Evolutionary conservation across 1,140 invertebrate genomes (phyloP), one percentile per base, ranked within the genome.

Genomic region (Papilio dardanus): DNA sequence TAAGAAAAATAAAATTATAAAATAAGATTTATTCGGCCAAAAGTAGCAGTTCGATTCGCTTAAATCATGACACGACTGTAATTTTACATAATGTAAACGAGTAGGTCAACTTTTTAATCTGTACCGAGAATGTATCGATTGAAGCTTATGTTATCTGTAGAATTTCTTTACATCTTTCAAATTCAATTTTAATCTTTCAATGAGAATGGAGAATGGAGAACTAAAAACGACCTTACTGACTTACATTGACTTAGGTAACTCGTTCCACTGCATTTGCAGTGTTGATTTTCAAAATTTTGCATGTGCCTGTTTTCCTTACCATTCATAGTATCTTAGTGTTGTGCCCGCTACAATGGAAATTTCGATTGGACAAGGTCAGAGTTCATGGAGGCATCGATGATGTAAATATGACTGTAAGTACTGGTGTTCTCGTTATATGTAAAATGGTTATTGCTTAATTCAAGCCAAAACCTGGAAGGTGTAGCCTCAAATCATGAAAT

Each of bases 401-500:
- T 88, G 81, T 89, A 86, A 89, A 90, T 84, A 88, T 86, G 83
- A 82, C 66, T 74, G 88, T 88, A 85, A 88, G 87, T 89, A 77
- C 33, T 46, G 33, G 24, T 37, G 33, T 19, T 77, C 73, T 28
- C 24, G 16, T 71, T 66, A 46, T 54, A 14, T 21, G 31, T 46
- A 42, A 65, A 71, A 42, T 42, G 30, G 37, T 42, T 37, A 33
- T 37, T 37, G 67, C 67, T 69, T 62, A 28, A 62, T 62, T 62
- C 16, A 10, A 28, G 12, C 12, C 21, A 62, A 46, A 46, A 16
- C 42, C 42, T 46, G 42, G n/a, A 46, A 6, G n/a, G 42, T 46
- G 6, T 46, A 46, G 42, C 16, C 42, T 46, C 1, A 46, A 46
- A n/a, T 46, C 19, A 46, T 46, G 42, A 46, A 46, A 46, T 19